Conservation (phyloP, 2,797 vertebrate species). For the Enteromius viviparus region DNA sequence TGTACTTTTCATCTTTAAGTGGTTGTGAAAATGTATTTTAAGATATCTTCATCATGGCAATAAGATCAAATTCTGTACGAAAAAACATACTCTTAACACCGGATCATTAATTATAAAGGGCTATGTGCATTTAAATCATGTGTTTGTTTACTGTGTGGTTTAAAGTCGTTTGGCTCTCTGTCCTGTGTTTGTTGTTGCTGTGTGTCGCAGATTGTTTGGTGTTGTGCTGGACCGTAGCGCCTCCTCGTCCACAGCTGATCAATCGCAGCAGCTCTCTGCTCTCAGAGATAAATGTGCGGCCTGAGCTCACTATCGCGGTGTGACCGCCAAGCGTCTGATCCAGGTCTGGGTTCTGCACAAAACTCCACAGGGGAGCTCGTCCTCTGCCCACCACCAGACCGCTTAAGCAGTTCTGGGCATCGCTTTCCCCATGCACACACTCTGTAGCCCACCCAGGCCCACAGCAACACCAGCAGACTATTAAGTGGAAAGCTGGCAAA, state of each 20-base stretch:
- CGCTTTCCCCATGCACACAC: not conserved
- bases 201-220: constrained; percentile 57
- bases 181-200: constrained; percentile 53
- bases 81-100: not conserved
- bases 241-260: constrained; percentile 65
- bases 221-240: constrained; percentile 44
- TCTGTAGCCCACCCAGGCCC: constrained; percentile 40
- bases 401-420: constrained; percentile 32
- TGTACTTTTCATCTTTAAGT: too few species aligned
- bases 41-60: not conserved
- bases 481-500: constrained; percentile 36
- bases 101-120: not conserved
- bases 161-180: not conserved
- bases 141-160: not conserved
- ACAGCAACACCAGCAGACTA: constrained; percentile 29
- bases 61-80: not conserved
- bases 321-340: constrained; percentile 63
- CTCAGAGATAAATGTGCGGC: constrained; percentile 67
- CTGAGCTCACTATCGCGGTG: constrained; percentile 50
- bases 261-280: constrained; percentile 71
- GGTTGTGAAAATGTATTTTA: not conserved
- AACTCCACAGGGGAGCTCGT: constrained; percentile 34
- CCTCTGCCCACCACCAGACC: constrained; percentile 38
- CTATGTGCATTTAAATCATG: not conserved
- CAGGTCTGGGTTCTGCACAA: constrained; percentile 62